Percentiles rank a stretch among this genome's conserved stretches.
Evolutionary conservation across 2,113 vertebrate genomes (phyloP).

Genomic region (Dunckerocampus dactyliophorus): DNA sequence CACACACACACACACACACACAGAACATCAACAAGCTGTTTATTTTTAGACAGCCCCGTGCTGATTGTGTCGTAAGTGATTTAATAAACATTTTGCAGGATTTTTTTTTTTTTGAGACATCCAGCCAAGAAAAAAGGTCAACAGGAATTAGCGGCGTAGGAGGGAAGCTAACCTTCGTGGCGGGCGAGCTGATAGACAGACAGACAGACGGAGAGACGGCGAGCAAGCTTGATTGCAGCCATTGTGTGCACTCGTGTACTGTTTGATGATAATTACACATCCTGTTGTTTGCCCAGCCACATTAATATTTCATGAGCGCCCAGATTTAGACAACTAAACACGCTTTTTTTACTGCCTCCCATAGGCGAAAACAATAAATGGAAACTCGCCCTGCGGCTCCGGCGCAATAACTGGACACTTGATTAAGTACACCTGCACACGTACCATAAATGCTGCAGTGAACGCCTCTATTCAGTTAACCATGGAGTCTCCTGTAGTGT

Average conservation of each 20-base stretch:
- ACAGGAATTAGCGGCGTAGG: conserved; percentile 46
- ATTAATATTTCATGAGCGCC: conserved; percentile 62
- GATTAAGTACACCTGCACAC: neutral
- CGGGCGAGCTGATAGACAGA: neutral
- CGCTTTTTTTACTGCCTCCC: neutral
- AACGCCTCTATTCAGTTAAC: too few relatives aligned
- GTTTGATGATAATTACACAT: conserved; percentile 74
- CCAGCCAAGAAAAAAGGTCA: conserved; percentile 44
- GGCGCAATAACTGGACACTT: neutral
- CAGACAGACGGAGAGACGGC: conserved; percentile 23
- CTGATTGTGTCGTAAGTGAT: conserved; percentile 47
- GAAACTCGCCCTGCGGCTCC: neutral
- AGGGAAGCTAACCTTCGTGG: conserved; percentile 58
- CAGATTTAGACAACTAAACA: conserved; percentile 10
- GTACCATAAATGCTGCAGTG: too few relatives aligned
- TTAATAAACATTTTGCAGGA: conserved; percentile 40
- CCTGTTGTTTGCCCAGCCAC: conserved; percentile 58
- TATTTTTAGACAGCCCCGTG: conserved; percentile 39
- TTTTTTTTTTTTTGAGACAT: conserved; percentile 27
- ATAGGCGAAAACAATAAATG: neutral
- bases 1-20: too few relatives aligned
- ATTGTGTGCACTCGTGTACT: conserved; percentile 60
- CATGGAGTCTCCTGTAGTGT: too few relatives aligned
- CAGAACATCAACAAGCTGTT: conserved; percentile 9
- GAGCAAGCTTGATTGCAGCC: conserved; percentile 68